Conservation (phyloP, 2,113 vertebrate genomes). For the Lamprotornis superbus region DNA sequence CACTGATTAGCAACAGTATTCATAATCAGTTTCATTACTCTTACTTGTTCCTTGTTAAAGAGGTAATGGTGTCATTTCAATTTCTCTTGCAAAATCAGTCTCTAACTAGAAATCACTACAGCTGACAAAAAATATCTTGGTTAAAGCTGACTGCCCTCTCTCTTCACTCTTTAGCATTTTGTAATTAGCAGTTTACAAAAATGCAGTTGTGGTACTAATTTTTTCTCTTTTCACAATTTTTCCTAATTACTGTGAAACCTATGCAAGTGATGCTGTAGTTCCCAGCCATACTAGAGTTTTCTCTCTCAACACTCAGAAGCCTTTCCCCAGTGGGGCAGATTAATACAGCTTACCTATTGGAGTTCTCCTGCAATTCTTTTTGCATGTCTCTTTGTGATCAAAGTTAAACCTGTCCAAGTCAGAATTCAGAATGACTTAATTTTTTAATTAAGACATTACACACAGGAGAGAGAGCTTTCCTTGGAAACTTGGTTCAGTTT, state of each 20-base stretch:
- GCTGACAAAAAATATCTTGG: not conserved
- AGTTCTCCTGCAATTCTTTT: constrained; percentile 12
- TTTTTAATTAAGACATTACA: constrained; percentile 43
- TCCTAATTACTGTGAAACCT: not conserved
- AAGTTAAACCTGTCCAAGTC: not conserved
- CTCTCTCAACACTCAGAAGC: not conserved
- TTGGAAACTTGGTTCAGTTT: constrained; percentile 11
- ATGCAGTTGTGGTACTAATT: not conserved
- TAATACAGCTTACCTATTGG: constrained; percentile 39
- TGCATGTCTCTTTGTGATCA: not conserved
- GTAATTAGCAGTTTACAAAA: not conserved
- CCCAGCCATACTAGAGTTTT: not conserved
- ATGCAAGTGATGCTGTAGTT: not conserved
- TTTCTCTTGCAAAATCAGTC: not conserved
- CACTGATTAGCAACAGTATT: not conserved
- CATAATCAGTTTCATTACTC: not conserved
- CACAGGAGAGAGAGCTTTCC: not conserved
- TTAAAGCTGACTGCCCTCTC: not conserved
- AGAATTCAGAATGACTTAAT: constrained; percentile 6
- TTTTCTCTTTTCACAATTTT: not conserved
- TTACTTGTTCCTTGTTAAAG: not conserved
- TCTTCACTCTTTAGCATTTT: not conserved
- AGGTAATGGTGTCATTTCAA: not conserved
- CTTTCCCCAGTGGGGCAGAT: not conserved
- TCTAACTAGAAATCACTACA: not conserved